These are phyloP conservation scores for Callaeas wilsoni DNA, from an alignment of 2,113 vertebrate species.

Conservation along the genomic window DNA sequence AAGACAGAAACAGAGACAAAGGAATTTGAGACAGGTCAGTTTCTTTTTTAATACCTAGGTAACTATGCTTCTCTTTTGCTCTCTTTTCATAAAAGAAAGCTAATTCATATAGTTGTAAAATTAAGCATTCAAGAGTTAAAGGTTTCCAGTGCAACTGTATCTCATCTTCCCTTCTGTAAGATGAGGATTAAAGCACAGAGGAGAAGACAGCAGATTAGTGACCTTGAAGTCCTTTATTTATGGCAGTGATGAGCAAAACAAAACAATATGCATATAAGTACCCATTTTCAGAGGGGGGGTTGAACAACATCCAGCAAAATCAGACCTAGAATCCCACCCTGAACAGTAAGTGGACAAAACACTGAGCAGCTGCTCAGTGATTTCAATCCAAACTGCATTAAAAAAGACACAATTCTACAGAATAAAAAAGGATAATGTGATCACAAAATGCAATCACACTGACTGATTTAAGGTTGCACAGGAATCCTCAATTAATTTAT, in stretches of 20 bases:
- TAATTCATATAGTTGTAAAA: background rate
- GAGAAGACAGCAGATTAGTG: background rate
- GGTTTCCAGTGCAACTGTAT: background rate
- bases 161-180: background rate
- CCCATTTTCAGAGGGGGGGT: background rate
- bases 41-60: background rate
- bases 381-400: background rate
- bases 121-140: background rate
- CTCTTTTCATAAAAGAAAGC: background rate
- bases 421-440: background rate
- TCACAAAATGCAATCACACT: rapidly evolving
- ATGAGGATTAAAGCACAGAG: background rate
- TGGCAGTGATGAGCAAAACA: background rate
- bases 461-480: background rate
- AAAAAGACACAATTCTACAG: background rate
- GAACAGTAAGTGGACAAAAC: background rate
- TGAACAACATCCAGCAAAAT: background rate
- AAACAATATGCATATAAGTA: background rate
- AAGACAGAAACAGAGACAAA: background rate
- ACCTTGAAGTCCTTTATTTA: background rate
- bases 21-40: background rate
- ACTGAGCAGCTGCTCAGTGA: background rate
- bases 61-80: background rate
- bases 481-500: background rate
- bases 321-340: background rate